Base-by-base conservation (phyloP, 2,888 invertebrate genomes). In the Drosophila infuscata region DNA sequence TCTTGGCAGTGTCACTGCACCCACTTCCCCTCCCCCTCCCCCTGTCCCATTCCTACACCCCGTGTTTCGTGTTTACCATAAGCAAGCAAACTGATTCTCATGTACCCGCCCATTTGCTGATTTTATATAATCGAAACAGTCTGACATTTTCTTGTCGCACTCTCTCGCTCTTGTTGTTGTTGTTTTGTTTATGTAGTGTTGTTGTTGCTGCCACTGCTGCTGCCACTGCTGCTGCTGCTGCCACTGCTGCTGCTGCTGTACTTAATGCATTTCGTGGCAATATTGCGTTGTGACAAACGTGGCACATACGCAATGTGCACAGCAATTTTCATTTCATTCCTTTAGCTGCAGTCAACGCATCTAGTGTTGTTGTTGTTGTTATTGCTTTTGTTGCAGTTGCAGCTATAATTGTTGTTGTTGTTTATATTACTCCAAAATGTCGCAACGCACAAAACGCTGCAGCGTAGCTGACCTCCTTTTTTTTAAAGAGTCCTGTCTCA, bases 91-190 rank as follows among this genome's bases (percentile, higher is more conserved):
- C 64, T 64, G 71, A 58, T 64, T 73, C 59, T 33, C 74, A 65
- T 59, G 61, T 41, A 32, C 3, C 74, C 63, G 48, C 35, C 63
- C 71, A 72, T 71, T 72, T 58, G 53, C 62, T 56, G 76, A 68
- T 60, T 81, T 81, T 86, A 83, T 83, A 82, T 83, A 87, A 84
- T 89, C 83, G 84, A 89, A 84, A 89, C 73, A 72, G 83, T 83
- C 84, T 81, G 88, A 79, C 79, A 87, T 76, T 86, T 83, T 86
- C 87, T 83, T 83, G 78, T 86, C 81, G 66, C 66, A 64, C 65
- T 29, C 61, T 73, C 57, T 58, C 8, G 48, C 32, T 46, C 32
- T 2, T 70, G 33, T 15, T 46, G 32, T 48, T 62, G 29, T 25
- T 25, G 25, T 25, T 25, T 15, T 15, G 46, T 15, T 20, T 46